Evolutionary conservation across 2,113 vertebrate genomes (phyloP).

Genomic region (Aramus guarauna): DNA sequence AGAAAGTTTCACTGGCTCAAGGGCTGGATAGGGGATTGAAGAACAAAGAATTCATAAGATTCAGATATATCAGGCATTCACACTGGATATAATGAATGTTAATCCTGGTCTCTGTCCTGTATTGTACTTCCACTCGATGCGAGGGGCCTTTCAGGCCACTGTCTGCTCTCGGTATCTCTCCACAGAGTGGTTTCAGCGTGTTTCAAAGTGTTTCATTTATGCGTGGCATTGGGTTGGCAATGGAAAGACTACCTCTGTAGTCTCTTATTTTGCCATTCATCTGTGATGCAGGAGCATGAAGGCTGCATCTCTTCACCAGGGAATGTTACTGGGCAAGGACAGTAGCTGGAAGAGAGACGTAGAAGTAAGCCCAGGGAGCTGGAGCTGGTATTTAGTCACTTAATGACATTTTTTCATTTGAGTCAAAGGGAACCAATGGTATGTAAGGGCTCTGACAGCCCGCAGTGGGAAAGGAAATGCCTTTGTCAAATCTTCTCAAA

Average conservation of each 20-base stretch:
- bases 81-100: not conserved
- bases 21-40: not conserved
- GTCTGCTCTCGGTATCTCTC: not conserved
- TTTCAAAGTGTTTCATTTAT: not conserved
- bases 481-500: not conserved
- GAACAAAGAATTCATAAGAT: not conserved
- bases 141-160: not conserved
- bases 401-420: not conserved
- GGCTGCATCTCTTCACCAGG: not conserved
- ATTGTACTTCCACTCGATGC: not conserved
- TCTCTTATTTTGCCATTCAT: not conserved
- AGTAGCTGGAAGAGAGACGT: not conserved
- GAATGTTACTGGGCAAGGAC: not conserved
- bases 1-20: not conserved
- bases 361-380: not conserved
- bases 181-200: not conserved
- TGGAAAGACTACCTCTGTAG: not conserved
- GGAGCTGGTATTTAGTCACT: not conserved
- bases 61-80: not conserved
- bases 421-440: not conserved
- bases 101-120: rapidly evolving
- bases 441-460: not conserved
- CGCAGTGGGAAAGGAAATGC: not conserved
- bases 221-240: rapidly evolving
- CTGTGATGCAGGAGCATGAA: not conserved